phyloP scores from a whole-genome alignment of 2,113 vertebrate genomes.

The Mustelus asterias region DNA sequence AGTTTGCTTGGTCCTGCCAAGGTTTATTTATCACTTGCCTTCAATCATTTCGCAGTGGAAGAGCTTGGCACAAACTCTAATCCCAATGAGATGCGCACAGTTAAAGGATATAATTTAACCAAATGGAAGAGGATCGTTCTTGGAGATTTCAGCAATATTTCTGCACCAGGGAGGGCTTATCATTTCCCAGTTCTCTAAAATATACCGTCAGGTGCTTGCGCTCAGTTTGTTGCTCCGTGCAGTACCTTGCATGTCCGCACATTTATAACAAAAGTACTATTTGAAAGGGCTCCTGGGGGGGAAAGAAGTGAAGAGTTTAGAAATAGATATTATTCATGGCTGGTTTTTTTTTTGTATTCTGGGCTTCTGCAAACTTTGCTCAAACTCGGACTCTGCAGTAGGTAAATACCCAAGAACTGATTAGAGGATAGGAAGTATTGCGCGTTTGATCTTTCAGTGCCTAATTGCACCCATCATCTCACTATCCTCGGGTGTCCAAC shows the following conservation, averaged over 20 bases:
- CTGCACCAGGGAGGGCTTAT: not conserved
- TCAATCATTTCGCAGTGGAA: not conserved
- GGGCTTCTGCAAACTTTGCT: not conserved
- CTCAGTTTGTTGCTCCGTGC: no score
- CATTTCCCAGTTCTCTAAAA: not conserved
- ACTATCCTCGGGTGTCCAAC: not conserved
- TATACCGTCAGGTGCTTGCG: not conserved
- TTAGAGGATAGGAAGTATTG: not conserved
- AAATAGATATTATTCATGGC: not conserved
- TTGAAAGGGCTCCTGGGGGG: not conserved
- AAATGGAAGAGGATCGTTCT: not conserved
- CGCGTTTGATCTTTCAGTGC: not conserved
- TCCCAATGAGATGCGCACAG: not conserved
- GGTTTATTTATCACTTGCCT: not conserved
- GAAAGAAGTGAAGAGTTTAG: not conserved
- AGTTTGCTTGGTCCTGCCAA: not conserved
- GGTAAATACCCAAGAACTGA: not conserved
- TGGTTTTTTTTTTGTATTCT: not conserved
- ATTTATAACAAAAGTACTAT: not conserved
- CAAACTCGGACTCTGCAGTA: not conserved
- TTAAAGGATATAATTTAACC: not conserved
- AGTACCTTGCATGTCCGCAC: not conserved
- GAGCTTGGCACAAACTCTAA: not conserved
- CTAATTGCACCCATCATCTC: not conserved
- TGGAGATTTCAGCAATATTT: not conserved